phyloP scores from a whole-genome alignment of 2,888 invertebrate species.

The Ophioninae sp. region DNA sequence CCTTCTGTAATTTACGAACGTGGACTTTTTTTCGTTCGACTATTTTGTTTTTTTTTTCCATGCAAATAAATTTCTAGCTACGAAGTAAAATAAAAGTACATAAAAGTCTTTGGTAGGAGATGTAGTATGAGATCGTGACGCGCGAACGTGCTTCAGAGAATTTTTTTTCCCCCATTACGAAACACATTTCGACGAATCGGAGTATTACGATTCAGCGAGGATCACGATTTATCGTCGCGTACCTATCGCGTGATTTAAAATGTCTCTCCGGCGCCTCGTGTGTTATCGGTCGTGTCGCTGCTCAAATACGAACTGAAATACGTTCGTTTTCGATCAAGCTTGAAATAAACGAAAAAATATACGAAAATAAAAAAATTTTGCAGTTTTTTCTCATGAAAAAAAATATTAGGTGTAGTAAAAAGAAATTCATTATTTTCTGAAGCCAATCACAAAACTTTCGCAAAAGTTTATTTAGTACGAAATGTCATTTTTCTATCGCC shows the following conservation, averaged over 20 bases:
- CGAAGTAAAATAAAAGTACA: background rate
- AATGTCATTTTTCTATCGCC: no score
- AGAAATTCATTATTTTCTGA: no score
- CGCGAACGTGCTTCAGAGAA: background rate
- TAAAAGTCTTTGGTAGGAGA: background rate
- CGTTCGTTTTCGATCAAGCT: background rate
- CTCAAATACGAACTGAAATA: background rate
- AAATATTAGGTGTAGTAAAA: no score
- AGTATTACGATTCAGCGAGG: constrained; percentile 6
- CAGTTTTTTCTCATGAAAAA: background rate
- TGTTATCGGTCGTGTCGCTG: constrained; percentile 4
- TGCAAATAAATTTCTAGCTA: background rate
- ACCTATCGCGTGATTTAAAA: constrained; percentile 15
- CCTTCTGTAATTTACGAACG: background rate
- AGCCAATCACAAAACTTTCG: no score
- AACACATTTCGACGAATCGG: constrained; percentile 8
- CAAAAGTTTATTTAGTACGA: no score
- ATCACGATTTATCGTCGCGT: constrained; percentile 8
- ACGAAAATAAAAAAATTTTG: background rate
- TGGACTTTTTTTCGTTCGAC: background rate
- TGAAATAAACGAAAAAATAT: background rate
- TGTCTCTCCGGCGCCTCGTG: background rate
- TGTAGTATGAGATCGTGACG: background rate
- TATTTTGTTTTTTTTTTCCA: constrained; percentile 11
- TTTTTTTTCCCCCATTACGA: background rate